These are phyloP conservation scores for Orgyia antiqua DNA, from an alignment of 2,888 invertebrate genomes.

Conservation along the genomic window DNA sequence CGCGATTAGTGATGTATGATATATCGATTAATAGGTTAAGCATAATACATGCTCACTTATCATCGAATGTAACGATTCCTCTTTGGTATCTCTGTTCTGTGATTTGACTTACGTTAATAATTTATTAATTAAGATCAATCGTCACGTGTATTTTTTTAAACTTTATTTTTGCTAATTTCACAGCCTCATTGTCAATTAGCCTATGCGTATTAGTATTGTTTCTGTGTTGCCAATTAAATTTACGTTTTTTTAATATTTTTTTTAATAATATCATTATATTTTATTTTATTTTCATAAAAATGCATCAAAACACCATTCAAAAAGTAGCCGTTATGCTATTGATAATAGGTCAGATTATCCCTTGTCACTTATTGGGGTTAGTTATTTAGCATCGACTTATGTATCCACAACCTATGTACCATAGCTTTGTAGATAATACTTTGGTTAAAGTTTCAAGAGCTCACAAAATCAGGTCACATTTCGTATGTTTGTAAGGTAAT, in stretches of 20 bases:
- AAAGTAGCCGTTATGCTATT: slow-evolving; percentile 74
- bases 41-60: slow-evolving; percentile 13
- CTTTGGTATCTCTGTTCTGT: slow-evolving; percentile 43
- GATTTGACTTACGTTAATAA: slow-evolving; percentile 51
- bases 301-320: slow-evolving; percentile 75
- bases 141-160: slow-evolving; percentile 51
- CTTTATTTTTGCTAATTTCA: slow-evolving; percentile 75
- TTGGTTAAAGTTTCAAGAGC: slow-evolving; percentile 34
- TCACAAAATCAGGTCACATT: slow-evolving; percentile 10
- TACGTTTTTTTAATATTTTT: slow-evolving; percentile 49
- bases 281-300: slow-evolving; percentile 55
- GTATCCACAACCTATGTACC: slow-evolving; percentile 45
- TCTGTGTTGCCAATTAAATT: slow-evolving; percentile 74
- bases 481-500: slow-evolving; percentile 6
- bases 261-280: slow-evolving; percentile 39
- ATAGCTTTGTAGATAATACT: slow-evolving; percentile 44
- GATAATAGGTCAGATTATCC: slow-evolving; percentile 65
- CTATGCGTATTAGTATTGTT: slow-evolving; percentile 77
- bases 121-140: slow-evolving; percentile 64
- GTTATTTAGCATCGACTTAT: slow-evolving; percentile 36
- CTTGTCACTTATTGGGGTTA: slow-evolving; percentile 64
- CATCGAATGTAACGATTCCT: slow-evolving; percentile 14
- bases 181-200: slow-evolving; percentile 78
- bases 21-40: slow-evolving; percentile 9
- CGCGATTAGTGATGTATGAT: slow-evolving; percentile 13